Evolutionary conservation across 2,797 vertebrate species (phyloP).

Genomic region (Rhinatrema bivittatum): DNA sequence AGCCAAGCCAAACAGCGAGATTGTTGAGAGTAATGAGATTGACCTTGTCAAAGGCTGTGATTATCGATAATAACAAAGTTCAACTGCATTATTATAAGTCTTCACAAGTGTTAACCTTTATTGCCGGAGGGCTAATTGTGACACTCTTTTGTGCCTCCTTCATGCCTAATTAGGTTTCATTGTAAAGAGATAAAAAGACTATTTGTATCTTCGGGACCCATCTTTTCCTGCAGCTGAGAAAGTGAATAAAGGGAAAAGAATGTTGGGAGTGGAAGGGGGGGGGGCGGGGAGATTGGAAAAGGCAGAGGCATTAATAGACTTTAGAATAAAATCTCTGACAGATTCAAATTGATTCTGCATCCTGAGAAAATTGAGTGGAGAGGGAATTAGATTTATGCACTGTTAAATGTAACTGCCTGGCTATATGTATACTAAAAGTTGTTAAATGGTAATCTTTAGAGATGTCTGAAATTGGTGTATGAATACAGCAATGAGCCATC

Average conservation of each 20-base stretch:
- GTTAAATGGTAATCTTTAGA: constrained; percentile 51
- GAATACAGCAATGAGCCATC: constrained; percentile 35
- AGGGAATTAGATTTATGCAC: constrained; percentile 50
- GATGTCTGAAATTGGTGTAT: constrained; percentile 40
- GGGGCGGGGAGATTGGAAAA: constrained; percentile 2
- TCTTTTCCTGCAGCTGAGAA: constrained; percentile 26
- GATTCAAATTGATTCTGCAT: constrained; percentile 54
- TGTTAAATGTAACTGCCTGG: constrained; percentile 47
- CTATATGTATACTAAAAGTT: constrained; percentile 38
- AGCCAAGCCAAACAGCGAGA: too few relatives aligned
- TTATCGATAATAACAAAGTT: constrained; percentile 34
- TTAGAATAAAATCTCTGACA: constrained; percentile 49
- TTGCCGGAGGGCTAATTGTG: constrained; percentile 35
- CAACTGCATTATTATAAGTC: constrained; percentile 31
- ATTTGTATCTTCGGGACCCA: constrained; percentile 34
- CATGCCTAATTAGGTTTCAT: constrained; percentile 44
- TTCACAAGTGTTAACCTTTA: constrained; percentile 44
- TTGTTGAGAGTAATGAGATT: constrained; percentile 20
- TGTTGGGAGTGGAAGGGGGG: constrained; percentile 13
- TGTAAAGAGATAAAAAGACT: constrained; percentile 48
- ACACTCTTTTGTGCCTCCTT: constrained; percentile 41
- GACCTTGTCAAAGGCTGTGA: constrained; percentile 30
- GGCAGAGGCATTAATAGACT: constrained; percentile 42
- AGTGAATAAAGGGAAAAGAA: constrained; percentile 29
- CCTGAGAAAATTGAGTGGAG: constrained; percentile 46